A percentile compares a stretch with the other conserved stretches of the same genome.
These are phyloP conservation scores for Calosoma granatense DNA, from an alignment of 1,140 invertebrate genomes.

Conservation along the genomic window DNA sequence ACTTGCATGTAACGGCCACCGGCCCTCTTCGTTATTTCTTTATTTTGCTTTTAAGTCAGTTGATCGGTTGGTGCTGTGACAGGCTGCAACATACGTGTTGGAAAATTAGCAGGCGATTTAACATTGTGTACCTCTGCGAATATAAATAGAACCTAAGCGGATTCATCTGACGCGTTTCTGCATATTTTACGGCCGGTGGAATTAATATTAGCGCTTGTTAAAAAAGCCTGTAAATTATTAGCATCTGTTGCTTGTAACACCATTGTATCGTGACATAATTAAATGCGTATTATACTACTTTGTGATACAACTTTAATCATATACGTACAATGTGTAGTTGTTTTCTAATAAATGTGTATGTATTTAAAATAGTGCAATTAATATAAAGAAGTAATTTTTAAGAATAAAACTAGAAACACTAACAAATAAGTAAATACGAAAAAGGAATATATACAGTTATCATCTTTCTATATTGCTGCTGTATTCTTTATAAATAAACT, in stretches of 20 bases:
- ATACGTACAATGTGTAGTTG: no score
- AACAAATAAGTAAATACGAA: no score
- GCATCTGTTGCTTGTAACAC: no score
- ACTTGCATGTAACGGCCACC: neutral
- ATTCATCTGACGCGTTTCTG: neutral
- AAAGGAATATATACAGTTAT: no score
- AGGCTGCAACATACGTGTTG: conserved; percentile 4
- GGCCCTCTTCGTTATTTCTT: neutral
- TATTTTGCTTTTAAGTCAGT: neutral
- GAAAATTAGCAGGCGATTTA: conserved; percentile 8
- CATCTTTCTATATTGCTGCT: no score
- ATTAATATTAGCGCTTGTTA: neutral
- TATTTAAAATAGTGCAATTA: no score
- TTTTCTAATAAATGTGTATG: no score
- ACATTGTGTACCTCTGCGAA: neutral
- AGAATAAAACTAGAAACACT: no score
- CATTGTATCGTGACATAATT: neutral
- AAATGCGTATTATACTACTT: neutral
- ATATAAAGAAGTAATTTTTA: no score
- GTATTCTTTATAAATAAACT: no score
- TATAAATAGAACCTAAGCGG: neutral
- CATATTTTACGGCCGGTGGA: neutral
- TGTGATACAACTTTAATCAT: no score
- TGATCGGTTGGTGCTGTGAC: neutral
- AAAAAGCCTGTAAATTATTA: neutral